phyloP scores from a whole-genome alignment of 2,113 vertebrate genomes.

The Fukomys damarensis region DNA sequence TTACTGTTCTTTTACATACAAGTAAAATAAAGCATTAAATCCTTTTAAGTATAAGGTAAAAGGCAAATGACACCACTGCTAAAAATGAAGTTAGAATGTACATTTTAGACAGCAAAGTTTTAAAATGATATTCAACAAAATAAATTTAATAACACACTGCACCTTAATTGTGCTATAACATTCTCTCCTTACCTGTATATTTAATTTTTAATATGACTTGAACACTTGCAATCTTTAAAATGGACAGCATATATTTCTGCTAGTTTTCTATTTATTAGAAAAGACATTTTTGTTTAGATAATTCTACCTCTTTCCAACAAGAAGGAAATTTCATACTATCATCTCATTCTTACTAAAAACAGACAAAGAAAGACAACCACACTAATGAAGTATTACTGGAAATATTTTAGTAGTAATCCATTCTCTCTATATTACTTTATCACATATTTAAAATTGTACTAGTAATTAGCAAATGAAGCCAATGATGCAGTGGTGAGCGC shows the following conservation, averaged over 20 bases:
- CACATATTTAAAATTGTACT: neutral
- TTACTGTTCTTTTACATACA: neutral
- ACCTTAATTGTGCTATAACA: neutral
- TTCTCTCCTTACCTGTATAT: neutral
- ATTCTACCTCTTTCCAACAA: too few relatives aligned
- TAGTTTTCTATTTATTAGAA: neutral
- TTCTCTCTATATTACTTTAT: neutral
- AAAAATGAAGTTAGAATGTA: neutral
- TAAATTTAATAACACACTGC: neutral
- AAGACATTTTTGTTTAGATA: neutral
- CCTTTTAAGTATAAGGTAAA: neutral
- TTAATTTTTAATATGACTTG: neutral
- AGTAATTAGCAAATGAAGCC: neutral
- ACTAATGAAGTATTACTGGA: neutral
- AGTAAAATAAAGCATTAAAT: neutral
- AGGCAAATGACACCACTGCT: neutral
- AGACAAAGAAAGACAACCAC: neutral
- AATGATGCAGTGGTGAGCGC: neutral
- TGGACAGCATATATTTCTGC: neutral
- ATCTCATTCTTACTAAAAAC: neutral
- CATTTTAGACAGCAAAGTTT: neutral
- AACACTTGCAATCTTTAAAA: neutral
- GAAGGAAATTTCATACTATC: neutral
- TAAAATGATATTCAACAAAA: neutral
- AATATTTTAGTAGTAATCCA: neutral